Conservation (phyloP, 1,140 invertebrate species). For the Trichomalopsis sarcophagae region DNA sequence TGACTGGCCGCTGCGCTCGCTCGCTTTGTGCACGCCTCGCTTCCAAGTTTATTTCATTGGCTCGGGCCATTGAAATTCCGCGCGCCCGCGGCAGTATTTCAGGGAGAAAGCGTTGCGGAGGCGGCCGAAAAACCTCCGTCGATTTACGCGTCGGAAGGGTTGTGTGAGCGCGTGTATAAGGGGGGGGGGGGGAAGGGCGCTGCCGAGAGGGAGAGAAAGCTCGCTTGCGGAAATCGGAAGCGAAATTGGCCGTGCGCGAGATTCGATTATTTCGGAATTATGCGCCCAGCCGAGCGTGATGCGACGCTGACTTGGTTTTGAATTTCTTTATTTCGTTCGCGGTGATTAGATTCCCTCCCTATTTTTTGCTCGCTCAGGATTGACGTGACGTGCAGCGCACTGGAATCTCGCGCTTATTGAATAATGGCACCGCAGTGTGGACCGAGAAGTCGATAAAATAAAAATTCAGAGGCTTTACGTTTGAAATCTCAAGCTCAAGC, state of each 20-base stretch:
- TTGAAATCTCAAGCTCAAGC: too few species aligned
- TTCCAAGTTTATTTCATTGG: conserved; percentile 25
- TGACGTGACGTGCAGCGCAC: too few species aligned
- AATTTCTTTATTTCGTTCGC: background rate
- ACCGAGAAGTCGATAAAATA: too few species aligned
- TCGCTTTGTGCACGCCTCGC: background rate
- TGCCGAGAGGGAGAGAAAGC: background rate
- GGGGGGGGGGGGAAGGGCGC: background rate
- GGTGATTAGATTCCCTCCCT: too few species aligned
- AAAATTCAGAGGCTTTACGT: too few species aligned
- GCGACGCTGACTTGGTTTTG: background rate
- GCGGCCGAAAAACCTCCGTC: conserved; percentile 22
- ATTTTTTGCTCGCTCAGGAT: background rate
- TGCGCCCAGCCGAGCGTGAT: background rate
- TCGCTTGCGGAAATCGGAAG: background rate
- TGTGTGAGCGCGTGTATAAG: background rate
- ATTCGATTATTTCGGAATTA: conserved; percentile 23
- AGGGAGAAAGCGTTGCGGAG: background rate
- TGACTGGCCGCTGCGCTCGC: background rate
- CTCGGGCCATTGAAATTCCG: conserved; percentile 30
- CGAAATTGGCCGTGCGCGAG: conserved; percentile 1
- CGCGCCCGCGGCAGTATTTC: conserved; percentile 26
- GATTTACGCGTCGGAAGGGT: conserved; percentile 1
- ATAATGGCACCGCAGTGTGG: too few species aligned
- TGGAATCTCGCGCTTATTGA: too few species aligned